A percentile compares a stretch with the other conserved stretches of the same genome.
These are phyloP conservation scores for Eueides isabella DNA, from an alignment of 1,140 invertebrate species.

Conservation along the genomic window DNA sequence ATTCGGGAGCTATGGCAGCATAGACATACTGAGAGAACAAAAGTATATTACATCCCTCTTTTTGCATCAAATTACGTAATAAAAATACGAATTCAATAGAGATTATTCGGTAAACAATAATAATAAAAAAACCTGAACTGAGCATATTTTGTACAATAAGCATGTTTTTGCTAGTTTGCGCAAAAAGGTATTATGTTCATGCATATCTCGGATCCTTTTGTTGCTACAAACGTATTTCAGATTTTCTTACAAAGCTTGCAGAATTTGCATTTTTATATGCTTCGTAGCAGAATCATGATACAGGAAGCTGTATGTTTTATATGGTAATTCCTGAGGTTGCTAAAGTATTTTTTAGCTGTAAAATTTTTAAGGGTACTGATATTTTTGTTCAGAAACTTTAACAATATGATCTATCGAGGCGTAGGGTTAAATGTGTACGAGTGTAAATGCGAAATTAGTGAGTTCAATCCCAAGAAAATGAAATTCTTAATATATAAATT, in stretches of 20 bases:
- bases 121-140: background rate
- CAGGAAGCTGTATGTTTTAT: constrained; percentile 6
- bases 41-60: too few species aligned
- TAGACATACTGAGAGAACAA: too few species aligned
- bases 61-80: background rate
- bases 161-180: background rate
- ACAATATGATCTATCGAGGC: background rate
- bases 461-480: background rate
- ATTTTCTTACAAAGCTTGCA: constrained; percentile 13
- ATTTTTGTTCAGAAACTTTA: background rate
- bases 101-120: background rate
- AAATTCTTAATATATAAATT: background rate
- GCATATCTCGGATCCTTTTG: constrained; percentile 1
- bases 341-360: background rate
- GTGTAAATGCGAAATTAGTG: background rate
- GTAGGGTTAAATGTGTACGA: too few species aligned
- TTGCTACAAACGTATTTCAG: constrained; percentile 5
- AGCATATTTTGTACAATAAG: background rate
- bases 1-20: too few species aligned
- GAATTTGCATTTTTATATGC: constrained; percentile 11
- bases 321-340: background rate
- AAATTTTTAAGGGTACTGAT: background rate
- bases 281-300: constrained; percentile 9
- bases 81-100: background rate
- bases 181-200: background rate